Conservation (phyloP, 2,888 invertebrate genomes). For the Amphipoea oculea region DNA sequence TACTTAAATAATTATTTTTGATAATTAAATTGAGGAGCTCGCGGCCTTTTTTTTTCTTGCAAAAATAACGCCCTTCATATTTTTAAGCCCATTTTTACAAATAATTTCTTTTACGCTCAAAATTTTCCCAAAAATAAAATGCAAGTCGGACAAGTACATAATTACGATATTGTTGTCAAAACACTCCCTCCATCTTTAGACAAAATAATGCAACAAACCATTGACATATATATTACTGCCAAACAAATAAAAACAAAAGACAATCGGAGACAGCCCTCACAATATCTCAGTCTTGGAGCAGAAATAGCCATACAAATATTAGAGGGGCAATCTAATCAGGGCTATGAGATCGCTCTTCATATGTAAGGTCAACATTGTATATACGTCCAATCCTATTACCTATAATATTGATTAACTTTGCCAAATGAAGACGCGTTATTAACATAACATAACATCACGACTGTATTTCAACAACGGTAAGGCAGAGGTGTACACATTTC, state of each 20-base stretch:
- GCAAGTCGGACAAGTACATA: not conserved
- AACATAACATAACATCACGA: not conserved
- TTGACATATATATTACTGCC: too few relatives aligned
- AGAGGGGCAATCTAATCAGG: constrained; percentile 56
- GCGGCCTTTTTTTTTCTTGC: not conserved
- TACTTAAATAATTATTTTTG: too few relatives aligned
- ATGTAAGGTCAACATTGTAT: constrained; percentile 49
- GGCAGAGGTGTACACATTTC: not conserved
- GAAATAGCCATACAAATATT: constrained; percentile 57
- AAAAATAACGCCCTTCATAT: not conserved
- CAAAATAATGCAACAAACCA: not conserved
- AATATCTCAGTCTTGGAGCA: constrained; percentile 32
- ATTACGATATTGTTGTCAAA: not conserved
- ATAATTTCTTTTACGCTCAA: too few relatives aligned
- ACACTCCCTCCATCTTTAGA: not conserved
- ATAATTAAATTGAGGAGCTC: not conserved
- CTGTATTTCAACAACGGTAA: too few relatives aligned
- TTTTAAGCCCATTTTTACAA: not conserved
- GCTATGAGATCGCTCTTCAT: constrained; percentile 47
- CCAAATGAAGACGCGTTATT: not conserved
- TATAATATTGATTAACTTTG: constrained; percentile 20
- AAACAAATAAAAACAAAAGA: constrained; percentile 12
- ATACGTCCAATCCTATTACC: constrained; percentile 7
- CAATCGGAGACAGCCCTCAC: constrained; percentile 4
- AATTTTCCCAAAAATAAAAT: not conserved